These are phyloP conservation scores for Pseudopipra pipra DNA, from an alignment of 2,113 vertebrate genomes.

Conservation along the genomic window DNA sequence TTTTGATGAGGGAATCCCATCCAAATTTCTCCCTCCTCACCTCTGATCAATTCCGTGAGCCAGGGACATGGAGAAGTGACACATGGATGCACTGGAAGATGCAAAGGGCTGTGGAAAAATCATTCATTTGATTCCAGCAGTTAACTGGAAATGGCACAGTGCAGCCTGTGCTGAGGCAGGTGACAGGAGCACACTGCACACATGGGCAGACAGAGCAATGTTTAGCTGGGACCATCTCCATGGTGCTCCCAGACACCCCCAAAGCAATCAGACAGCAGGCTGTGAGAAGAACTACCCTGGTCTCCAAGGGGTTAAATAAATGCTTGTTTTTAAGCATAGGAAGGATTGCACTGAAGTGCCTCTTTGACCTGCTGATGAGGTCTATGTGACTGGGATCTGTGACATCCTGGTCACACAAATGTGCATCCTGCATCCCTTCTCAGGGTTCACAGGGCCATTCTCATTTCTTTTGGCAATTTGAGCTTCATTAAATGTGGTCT, in stretches of 20 bases:
- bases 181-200: background rate
- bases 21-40: background rate
- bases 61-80: background rate
- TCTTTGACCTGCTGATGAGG: background rate
- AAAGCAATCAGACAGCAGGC: background rate
- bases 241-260: background rate
- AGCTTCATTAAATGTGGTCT: background rate
- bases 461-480: background rate
- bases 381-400: background rate
- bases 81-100: background rate
- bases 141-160: background rate
- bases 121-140: background rate
- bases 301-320: background rate
- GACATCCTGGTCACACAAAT: background rate
- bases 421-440: background rate
- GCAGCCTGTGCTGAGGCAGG: rapidly evolving
- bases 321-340: background rate
- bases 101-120: background rate
- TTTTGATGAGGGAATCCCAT: background rate
- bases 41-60: background rate
- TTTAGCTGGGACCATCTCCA: background rate
- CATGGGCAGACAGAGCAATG: rapidly evolving
- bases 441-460: background rate
- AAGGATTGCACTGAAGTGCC: background rate
- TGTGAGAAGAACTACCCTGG: background rate